Base-by-base conservation (phyloP, 2,888 invertebrate species). In the Oligia fasciuncula region DNA sequence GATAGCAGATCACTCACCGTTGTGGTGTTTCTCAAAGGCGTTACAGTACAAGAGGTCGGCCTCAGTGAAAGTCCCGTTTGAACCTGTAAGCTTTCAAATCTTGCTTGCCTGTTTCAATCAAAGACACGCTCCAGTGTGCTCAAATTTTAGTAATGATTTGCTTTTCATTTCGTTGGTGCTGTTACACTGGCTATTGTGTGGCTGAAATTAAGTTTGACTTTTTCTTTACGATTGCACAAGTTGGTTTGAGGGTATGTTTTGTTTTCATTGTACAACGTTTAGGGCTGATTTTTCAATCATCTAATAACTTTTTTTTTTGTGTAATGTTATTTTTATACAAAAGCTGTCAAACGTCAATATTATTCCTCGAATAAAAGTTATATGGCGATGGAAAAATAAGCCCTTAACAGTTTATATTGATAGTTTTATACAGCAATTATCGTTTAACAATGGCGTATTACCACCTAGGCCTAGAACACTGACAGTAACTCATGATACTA, bases 1-100 rank as follows among this genome's bases (percentile, higher is more conserved):
- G 91, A 92, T 91, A 91, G 83, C 89, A 91, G 92, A 93, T 93
- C 93, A 91, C 91, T 93, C 91, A 90, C 90, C 89, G 87, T 88
- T 83, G 82, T 84, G 91, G 91, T 93, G 91, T 92, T 91, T 90
- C 91, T 93, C 92, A 93, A 93, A 94, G 92, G 84, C 79, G 73
- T 83, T 84, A 87, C 83, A 76, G 80, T 78, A 83, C 84, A 85
- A 85, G 85, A 86, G 89, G 81, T 71, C 80, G 78, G 76, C 74
- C 84, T 79, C 76, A 49, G 70, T 85, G 82, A 80, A 88, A 85
- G 86, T 89, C 87, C 75, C 84, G 89, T 91, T 92, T 91, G 90
- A 90, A 87, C 86, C 78, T 84, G 76, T 81, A 83, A 85, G 88
- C 88, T 88, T 89, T 90, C 79, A 80, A 81, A 87, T 77, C 79